Evolutionary conservation across 37 sponge, comb jelly and placozoan genomes (phyloP), one percentile per base, ranked within the genome.

Genomic region (Beroe ovata): DNA sequence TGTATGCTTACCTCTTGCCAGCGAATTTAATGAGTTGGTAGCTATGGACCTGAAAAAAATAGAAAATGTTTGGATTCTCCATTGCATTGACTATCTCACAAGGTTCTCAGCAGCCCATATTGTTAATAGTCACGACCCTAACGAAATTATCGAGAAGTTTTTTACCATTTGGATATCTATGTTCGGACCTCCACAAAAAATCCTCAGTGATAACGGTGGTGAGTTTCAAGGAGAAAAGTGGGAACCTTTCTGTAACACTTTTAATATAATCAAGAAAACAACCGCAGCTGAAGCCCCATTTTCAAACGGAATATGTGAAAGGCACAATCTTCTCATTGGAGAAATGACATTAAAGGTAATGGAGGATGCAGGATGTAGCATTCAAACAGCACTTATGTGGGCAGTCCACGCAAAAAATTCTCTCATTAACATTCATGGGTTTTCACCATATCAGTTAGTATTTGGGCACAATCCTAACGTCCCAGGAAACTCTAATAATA

Each of bases 351-450:
- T 14, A 22, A 66, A 66, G 16, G 30, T 32, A 4, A 66, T 66
- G 36, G 69, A 66, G 3, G 69, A 66, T 22, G 35, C 8, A 14
- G 35, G 16, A 23, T 66, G 69, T 29, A 32, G 4, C 33, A 23
- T 66, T 1, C 30, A 66, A 22, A 66, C 35, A 19, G 69, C 69
- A 29, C 37, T 66, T 18, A 66, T 66, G 69, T 66, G 69, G 69
- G 69, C 69, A 66, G 69, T 66, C 0, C 69, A 66, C 16, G 69
- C 69, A 8, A 66, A 66, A 18, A 66, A 66, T 16, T 66, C 69
- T 3, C 37, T 66, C 18, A 66, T 66, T 18, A 66, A 66, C 33
- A 29, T 66, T 29, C 30, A 66, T 29, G 69, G 69, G 4, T 66
- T 66, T 18, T 66, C 69, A 0, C 69, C 69, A 30, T 66, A 66